These are phyloP conservation scores for Ochotona curzoniae DNA, from an alignment of 2,113 vertebrate genomes.

Conservation along the genomic window DNA sequence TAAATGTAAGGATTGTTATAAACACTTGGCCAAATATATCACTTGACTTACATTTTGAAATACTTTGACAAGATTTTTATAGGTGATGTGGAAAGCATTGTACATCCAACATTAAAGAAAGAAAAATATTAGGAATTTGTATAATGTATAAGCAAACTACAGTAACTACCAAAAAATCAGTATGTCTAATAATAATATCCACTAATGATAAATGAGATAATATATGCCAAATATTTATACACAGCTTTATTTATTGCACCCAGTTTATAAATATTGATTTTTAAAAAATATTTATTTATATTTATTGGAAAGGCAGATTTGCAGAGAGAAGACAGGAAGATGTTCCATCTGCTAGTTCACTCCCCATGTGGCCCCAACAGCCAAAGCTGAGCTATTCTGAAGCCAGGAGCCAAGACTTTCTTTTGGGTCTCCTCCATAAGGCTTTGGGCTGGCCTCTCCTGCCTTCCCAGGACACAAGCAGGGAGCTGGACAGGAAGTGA, in stretches of 20 bases:
- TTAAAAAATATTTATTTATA: neutral
- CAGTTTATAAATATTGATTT: constrained; percentile 1
- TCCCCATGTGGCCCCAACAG: no score
- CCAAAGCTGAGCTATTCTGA: no score
- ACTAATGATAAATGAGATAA: neutral
- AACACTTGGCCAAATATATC: neutral
- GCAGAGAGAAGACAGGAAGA: no score
- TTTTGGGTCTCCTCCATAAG: no score
- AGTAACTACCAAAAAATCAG: neutral
- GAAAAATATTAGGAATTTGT: neutral
- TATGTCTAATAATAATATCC: neutral
- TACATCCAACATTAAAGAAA: constrained; percentile 11
- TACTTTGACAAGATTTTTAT: neutral
- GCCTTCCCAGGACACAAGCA: no score
- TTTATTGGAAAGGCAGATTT: no score
- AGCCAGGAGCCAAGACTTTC: no score
- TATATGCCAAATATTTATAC: neutral
- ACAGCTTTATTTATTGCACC: neutral
- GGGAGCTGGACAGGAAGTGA: no score
- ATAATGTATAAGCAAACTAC: neutral
- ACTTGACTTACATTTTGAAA: constrained; percentile 8
- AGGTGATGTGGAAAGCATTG: neutral
- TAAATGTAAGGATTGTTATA: neutral
- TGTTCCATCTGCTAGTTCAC: no score
- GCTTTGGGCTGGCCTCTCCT: no score